Base-by-base conservation (phyloP, 2,888 invertebrate genomes). In the Hesperia comma region DNA sequence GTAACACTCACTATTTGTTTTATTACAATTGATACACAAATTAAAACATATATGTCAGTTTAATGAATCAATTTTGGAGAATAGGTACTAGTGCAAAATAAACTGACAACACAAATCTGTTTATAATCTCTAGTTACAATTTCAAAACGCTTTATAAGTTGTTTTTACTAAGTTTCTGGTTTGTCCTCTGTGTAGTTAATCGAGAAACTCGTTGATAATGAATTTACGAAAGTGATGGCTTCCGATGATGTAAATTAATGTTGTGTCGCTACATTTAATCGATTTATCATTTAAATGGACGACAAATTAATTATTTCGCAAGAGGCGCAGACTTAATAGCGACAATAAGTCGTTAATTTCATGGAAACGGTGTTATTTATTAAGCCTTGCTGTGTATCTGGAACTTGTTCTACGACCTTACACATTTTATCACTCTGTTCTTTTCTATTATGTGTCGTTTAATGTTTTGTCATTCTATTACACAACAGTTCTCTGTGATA, bases 241-340 rank as follows among this genome's bases (percentile, higher is more conserved):
- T 46, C 46, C 8, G 46, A 46, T 6, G 46, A 49, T 49, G 49
- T 49, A 49, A 49, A 49, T 49, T 49, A 12, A 49, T 19, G 19
- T 49, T 49, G 19, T 49, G 49, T 49, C 19, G 19, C 49, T 19
- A 49, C 49, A 49, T 19, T 46, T 8, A 19, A 19, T 49, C 19
- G 49, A 46, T 46, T 37, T 46, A 46, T 17, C 46, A 46, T 15
- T 46, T 43, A 43, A n/a, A 46, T 46, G 46, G 46, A 46, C 46
- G 46, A 46, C 46, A 46, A 15, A 46, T 46, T 46, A 46, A 46
- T 46, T 46, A 46, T 46, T 46, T 46, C 14, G 46, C 46, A 46
- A 46, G 46, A 46, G 46, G 46, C 46, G 17, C 14, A n/a, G 15
- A 46, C 46, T 46, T 46, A 46, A 46, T 46, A 46, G 46, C 46